Evolutionary conservation across 2,113 vertebrate genomes (phyloP).

Genomic region (Brachirus orientalis): DNA sequence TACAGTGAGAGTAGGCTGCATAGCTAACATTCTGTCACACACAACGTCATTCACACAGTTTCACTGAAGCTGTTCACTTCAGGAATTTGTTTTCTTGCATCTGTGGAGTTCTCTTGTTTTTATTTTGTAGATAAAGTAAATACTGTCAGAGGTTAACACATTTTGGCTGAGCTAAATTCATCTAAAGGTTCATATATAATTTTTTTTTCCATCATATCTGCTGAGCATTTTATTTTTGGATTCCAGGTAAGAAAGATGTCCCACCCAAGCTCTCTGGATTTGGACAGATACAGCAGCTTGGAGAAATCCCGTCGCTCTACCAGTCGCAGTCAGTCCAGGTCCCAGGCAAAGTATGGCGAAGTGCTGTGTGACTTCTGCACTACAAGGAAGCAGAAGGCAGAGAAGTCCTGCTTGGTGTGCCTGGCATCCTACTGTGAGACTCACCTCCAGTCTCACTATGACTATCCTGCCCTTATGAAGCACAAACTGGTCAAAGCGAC

Average conservation of each 20-base stretch:
- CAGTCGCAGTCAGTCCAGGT: slow-evolving; percentile 66
- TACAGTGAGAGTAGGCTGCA: slow-evolving; percentile 55
- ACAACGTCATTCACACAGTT: slow-evolving; percentile 70
- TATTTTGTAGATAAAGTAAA: neutral
- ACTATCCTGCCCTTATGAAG: slow-evolving; percentile 93
- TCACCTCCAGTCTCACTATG: slow-evolving; percentile 92
- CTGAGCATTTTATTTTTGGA: slow-evolving; percentile 1
- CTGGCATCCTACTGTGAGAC: slow-evolving; percentile 94
- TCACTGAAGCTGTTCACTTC: slow-evolving; percentile 66
- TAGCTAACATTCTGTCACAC: slow-evolving; percentile 72
- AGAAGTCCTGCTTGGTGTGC: slow-evolving; percentile 94
- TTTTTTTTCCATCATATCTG: neutral
- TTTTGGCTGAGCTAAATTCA: neutral
- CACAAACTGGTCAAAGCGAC: slow-evolving; percentile 91
- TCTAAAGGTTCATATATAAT: slow-evolving; percentile 6
- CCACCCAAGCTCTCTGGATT: slow-evolving; percentile 61
- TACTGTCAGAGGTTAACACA: neutral
- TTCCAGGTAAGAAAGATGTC: slow-evolving; percentile 69
- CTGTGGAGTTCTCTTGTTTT: neutral
- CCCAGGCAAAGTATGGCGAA: slow-evolving; percentile 64
- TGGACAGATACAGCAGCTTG: slow-evolving; percentile 79
- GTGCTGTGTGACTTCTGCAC: slow-evolving; percentile 92
- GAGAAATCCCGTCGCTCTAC: slow-evolving; percentile 84
- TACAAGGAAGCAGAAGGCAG: slow-evolving; percentile 89
- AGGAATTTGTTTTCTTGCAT: neutral